phyloP scores from a whole-genome alignment of 1,140 invertebrate genomes.

The Trigoniulus corallinus region DNA sequence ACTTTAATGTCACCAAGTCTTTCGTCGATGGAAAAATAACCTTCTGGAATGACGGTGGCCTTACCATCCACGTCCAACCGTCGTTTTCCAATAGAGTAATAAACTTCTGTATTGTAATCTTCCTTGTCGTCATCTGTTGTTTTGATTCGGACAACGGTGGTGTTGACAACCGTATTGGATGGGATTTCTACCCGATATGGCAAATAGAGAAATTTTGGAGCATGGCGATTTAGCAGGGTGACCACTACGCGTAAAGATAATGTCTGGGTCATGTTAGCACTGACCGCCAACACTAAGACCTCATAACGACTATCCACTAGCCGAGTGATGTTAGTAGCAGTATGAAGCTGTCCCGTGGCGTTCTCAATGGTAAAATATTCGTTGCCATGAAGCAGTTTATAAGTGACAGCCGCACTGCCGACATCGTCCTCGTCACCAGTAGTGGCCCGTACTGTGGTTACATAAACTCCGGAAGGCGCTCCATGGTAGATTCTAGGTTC shows the following conservation, averaged over 20 bases:
- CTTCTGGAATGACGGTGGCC: not conserved
- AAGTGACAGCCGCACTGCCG: conserved; percentile 8
- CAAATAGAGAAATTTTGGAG: conserved; percentile 10
- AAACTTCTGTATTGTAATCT: conserved; percentile 12
- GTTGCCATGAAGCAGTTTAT: conserved; percentile 10
- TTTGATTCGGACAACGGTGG: conserved; percentile 8
- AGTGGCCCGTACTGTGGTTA: conserved; percentile 11
- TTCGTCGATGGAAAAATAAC: conserved; percentile 3
- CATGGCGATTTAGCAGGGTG: conserved; percentile 10
- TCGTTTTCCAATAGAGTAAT: conserved; percentile 5
- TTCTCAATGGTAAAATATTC: conserved; percentile 11
- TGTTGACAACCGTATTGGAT: conserved; percentile 3
- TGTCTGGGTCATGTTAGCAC: conserved; percentile 8
- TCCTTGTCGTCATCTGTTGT: conserved; percentile 11
- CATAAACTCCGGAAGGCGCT: conserved; percentile 10
- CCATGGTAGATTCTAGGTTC: conserved; percentile 12
- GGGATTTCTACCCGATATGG: conserved; percentile 10
- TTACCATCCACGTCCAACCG: conserved; percentile 4
- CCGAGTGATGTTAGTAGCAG: conserved; percentile 5
- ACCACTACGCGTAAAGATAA: conserved; percentile 5
- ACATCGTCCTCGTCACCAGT: too few relatives aligned
- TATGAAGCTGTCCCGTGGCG: conserved; percentile 11
- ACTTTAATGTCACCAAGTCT: not conserved
- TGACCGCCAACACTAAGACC: conserved; percentile 13
- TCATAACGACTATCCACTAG: conserved; percentile 7